phyloP scores from a whole-genome alignment of 2,888 invertebrate genomes.

The Harpalus rubripes region DNA sequence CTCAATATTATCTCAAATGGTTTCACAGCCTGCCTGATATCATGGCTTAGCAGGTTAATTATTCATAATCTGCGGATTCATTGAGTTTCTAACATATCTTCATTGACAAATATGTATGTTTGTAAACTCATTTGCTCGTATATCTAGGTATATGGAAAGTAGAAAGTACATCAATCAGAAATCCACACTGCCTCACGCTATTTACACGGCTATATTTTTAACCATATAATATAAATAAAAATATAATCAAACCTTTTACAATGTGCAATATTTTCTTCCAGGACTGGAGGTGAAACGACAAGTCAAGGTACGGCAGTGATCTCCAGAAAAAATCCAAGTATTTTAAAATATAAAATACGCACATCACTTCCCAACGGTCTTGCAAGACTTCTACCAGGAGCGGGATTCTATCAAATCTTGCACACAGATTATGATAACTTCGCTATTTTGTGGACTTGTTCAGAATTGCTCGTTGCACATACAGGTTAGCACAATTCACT shows the following conservation, averaged over 20 bases:
- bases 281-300: conserved; percentile 82
- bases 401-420: conserved; percentile 85
- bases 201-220: no score
- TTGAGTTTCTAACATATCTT: no score
- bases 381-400: conserved; percentile 84
- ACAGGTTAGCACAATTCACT: conserved; percentile 78
- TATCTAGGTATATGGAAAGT: no score
- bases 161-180: no score
- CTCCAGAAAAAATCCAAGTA: conserved; percentile 74
- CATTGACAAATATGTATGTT: no score
- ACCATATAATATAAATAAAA: not conserved
- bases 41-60: no score
- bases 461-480: conserved; percentile 82
- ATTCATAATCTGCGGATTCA: no score
- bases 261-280: conserved; percentile 72
- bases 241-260: not conserved
- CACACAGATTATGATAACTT: conserved; percentile 86
- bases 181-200: no score
- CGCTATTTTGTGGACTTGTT: conserved; percentile 87
- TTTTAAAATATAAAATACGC: conserved; percentile 81
- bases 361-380: conserved; percentile 83
- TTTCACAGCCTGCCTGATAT: no score
- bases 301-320: conserved; percentile 83
- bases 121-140: no score
- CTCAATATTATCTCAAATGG: no score